phyloP scores from a whole-genome alignment of 2,888 invertebrate genomes.

The Scrobipalpa costella region DNA sequence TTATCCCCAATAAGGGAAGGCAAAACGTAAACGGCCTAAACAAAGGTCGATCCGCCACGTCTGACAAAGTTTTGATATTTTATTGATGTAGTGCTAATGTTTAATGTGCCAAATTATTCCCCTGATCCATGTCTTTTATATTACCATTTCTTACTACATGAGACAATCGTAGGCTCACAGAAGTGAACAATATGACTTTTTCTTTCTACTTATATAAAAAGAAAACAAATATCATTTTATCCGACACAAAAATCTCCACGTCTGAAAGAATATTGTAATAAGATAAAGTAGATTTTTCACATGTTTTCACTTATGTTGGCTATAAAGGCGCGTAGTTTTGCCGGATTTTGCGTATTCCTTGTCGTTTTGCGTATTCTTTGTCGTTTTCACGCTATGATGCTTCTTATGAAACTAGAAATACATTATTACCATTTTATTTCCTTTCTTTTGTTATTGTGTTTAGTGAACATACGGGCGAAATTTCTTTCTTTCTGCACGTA shows the following conservation, averaged over 20 bases:
- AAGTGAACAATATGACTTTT: too few relatives aligned
- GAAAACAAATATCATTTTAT: background rate
- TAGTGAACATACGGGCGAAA: background rate
- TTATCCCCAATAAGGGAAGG: too few relatives aligned
- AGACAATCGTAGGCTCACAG: too few relatives aligned
- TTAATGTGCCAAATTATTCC: too few relatives aligned
- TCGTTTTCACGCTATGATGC: background rate
- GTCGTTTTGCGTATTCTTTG: background rate
- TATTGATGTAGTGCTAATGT: too few relatives aligned
- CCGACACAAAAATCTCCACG: background rate
- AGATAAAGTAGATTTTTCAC: background rate
- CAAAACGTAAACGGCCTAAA: too few relatives aligned
- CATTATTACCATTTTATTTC: background rate
- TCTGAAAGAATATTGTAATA: background rate
- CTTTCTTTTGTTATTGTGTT: background rate
- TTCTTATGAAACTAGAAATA: background rate
- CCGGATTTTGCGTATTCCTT: background rate
- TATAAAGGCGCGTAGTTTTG: slow-evolving; percentile 1
- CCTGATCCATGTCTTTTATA: too few relatives aligned
- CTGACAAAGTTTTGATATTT: too few relatives aligned
- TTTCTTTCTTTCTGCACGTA: background rate
- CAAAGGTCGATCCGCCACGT: too few relatives aligned
- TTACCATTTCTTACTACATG: too few relatives aligned
- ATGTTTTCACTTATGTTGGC: background rate
- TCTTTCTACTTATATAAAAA: background rate